Evolutionary conservation across 2,888 invertebrate genomes (phyloP).

Genomic region (Oxycera nigricornis): DNA sequence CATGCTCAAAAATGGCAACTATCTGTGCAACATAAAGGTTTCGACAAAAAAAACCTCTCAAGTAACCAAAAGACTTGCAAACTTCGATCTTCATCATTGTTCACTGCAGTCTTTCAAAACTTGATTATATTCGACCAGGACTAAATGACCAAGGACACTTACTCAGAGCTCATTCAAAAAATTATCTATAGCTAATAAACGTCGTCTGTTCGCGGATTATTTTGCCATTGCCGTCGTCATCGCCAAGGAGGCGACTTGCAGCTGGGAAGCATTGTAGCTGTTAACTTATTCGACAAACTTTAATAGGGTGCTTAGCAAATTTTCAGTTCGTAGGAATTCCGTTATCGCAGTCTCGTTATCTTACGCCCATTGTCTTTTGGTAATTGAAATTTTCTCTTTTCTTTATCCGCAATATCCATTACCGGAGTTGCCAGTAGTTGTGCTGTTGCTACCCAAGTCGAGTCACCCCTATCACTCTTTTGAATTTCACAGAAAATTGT

Average conservation of each 20-base stretch:
- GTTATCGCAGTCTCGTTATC: slow-evolving; percentile 33
- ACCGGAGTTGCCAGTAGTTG: slow-evolving; percentile 11
- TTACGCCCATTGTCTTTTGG: slow-evolving; percentile 26
- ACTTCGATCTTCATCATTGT: not conserved
- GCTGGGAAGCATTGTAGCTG: slow-evolving; percentile 4
- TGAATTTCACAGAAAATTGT: slow-evolving; percentile 12
- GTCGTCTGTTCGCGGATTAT: slow-evolving; percentile 11
- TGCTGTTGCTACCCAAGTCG: not conserved
- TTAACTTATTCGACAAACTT: slow-evolving; percentile 32
- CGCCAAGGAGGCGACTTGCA: not conserved
- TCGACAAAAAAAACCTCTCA: not conserved
- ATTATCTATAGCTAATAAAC: slow-evolving; percentile 16
- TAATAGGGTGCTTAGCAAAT: slow-evolving; percentile 38
- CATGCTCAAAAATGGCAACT: too few species aligned
- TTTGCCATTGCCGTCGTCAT: not conserved
- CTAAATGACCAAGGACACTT: not conserved
- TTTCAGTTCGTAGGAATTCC: slow-evolving; percentile 38
- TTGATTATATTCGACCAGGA: not conserved
- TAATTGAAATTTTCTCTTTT: slow-evolving; percentile 35
- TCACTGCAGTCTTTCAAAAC: not conserved
- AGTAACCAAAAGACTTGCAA: not conserved
- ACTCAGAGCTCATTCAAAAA: not conserved
- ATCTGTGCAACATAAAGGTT: too few species aligned
- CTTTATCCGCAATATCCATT: slow-evolving; percentile 24
- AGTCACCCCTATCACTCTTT: slow-evolving; percentile 3